Evolutionary conservation across 2,797 vertebrate species (phyloP), one percentile per base, ranked within the genome.

Genomic region (Thalassophryne amazonica): DNA sequence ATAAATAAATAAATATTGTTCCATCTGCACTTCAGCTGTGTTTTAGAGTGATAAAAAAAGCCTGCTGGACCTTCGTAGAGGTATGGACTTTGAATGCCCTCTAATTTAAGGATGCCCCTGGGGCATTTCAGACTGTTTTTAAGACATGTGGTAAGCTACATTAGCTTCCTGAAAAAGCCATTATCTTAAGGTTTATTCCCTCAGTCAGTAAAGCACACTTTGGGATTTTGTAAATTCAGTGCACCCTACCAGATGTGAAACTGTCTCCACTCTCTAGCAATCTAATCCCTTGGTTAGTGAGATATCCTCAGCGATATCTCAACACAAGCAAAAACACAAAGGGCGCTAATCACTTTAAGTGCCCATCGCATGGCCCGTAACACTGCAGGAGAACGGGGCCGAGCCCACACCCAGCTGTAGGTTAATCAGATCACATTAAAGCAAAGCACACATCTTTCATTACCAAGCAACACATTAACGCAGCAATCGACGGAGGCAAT

Each of bases 371-470:
- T 41, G 61, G 73, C 74, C 60, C 76, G 72, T 69, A 76, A 83
- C 81, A 72, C 72, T 15, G 57, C 65, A 45, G 48, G 50, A 60
- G 78, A 55, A 52, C 51, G 23, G 2, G 34, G 50, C 36, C 50
- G 51, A 63, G 62, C 50, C 57, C 34, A 24, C 58, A 73, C 59
- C 62, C 57, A 63, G 73, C 65, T 60, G 62, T 73, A 70, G 69
- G 81, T 86, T 87, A 88, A 88, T 85, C 80, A 40, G 69, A 83
- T 86, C 79, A 83, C 83, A 80, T 81, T 66, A 73, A 80, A 69
- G 62, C 66, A 63, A 66, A 72, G 78, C 80, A 81, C 82, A 78
- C 78, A 81, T 87, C 83, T 83, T 87, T 83, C 80, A 84, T 85
- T 78, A 60, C 80, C 46, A 72, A 71, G 76, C 80, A 86, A 81